Percentiles rank a stretch among this genome's conserved stretches.
These are phyloP conservation scores for Nasua narica DNA, from an alignment of 2,797 vertebrate genomes.

Conservation along the genomic window DNA sequence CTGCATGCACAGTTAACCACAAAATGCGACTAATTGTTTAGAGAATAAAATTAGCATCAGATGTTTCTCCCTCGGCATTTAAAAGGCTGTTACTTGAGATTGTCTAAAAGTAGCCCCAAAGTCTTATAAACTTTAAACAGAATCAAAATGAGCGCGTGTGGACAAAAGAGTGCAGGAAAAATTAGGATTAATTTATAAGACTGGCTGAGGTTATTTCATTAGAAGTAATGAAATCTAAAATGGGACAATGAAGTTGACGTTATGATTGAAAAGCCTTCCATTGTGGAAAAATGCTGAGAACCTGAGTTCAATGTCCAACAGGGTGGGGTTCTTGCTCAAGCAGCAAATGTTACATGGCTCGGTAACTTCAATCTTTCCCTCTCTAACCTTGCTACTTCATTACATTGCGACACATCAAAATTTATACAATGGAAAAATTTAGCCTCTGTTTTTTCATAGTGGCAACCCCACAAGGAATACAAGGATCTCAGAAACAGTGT, in stretches of 20 bases:
- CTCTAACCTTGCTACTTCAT: background rate
- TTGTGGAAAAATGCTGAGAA: background rate
- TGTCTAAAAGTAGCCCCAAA: background rate
- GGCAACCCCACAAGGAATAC: background rate
- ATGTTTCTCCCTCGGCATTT: background rate
- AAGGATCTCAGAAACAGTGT: background rate
- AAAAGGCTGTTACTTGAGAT: background rate
- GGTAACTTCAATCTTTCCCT: background rate
- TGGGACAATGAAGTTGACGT: background rate
- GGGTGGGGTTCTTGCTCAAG: background rate
- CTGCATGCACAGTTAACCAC: background rate
- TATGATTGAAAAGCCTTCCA: background rate
- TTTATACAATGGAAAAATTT: background rate
- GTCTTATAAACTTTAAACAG: background rate
- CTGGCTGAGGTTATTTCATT: background rate
- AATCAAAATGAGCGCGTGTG: background rate
- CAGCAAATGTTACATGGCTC: background rate
- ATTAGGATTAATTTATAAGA: background rate
- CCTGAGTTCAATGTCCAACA: background rate
- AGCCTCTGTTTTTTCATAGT: background rate
- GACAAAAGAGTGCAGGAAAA: background rate
- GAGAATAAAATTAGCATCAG: background rate
- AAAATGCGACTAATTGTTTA: background rate
- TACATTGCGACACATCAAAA: background rate
- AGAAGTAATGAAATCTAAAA: background rate